Evolutionary conservation across 2,797 vertebrate species (phyloP), one percentile per base, ranked within the genome.

Genomic region (Semaprochilodus insignis): DNA sequence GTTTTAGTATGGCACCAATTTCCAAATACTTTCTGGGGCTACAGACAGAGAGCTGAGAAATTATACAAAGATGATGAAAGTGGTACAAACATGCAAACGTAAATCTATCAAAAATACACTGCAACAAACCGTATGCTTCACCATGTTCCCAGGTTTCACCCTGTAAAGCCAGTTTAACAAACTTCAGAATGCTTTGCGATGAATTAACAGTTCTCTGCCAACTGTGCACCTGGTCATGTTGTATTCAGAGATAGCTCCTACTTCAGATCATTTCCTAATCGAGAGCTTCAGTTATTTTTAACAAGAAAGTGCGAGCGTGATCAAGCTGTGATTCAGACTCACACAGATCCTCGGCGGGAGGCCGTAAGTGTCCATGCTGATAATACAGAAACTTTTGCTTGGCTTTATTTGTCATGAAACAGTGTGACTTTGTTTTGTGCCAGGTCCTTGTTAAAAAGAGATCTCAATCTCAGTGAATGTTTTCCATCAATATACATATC

Each of bases 321-420:
- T 74, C 52, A 74, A 74, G 54, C 51, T 74, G 71, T 31, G 71
- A 74, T 74, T 55, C 51, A 55, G 19, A 54, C 51, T 27, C 70
- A 31, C 23, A 15, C 44, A 52, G 1, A 48, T 27, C 15, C 70
- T 72, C 71, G 14, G 71, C 71, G 34, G 71, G 52, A 74, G 25
- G 54, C 44, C 2, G 10, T 23, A 74, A 57, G 25, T 34, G 70
- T 54, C 51, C 51, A 17, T 13, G 16, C 70, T 54, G 51, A 31
- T 54, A 55, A 55, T 34, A n/a, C 25, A 54, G 15, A 74, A 57
- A 55, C 8, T 21, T 57, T 34, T 3, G 17, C 19, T 67, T 6
- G 71, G 34, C 25, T 57, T 34, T 34, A 23, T 72, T 54, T 16
- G 44, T 17, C 66, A 23, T 70, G 66, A 70, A n/a, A 71, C 21